These are phyloP conservation scores for Drosophila antonietae DNA, from an alignment of 2,888 invertebrate species.

Conservation along the genomic window DNA sequence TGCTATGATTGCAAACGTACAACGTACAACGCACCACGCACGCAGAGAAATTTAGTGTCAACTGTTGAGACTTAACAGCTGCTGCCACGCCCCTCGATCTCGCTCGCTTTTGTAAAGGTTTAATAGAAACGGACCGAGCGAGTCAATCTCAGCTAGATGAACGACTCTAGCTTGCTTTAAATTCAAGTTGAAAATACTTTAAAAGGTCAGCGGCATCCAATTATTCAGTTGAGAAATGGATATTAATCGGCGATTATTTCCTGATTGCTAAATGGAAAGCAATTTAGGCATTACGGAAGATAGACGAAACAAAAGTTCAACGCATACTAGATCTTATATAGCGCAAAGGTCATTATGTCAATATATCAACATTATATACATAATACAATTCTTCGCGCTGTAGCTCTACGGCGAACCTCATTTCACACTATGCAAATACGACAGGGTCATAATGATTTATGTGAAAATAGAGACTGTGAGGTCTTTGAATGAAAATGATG, in stretches of 20 bases:
- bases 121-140: not conserved
- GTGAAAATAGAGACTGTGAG: not conserved
- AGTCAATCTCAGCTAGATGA: not conserved
- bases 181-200: slow-evolving; percentile 59
- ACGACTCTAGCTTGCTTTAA: not conserved
- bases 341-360: slow-evolving; percentile 77
- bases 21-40: slow-evolving; percentile 4
- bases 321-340: slow-evolving; percentile 41
- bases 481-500: slow-evolving; percentile 10
- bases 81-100: slow-evolving; percentile 6
- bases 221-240: slow-evolving; percentile 23
- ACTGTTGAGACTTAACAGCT: slow-evolving; percentile 27
- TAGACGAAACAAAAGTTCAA: slow-evolving; percentile 31
- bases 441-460: slow-evolving; percentile 52
- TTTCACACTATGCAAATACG: slow-evolving; percentile 37
- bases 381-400: slow-evolving; percentile 17
- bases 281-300: slow-evolving; percentile 57
- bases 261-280: slow-evolving; percentile 43
- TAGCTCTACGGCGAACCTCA: slow-evolving; percentile 33
- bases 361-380: slow-evolving; percentile 59
- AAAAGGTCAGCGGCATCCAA: slow-evolving; percentile 48
- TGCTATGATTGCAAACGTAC: slow-evolving; percentile 10
- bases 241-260: slow-evolving; percentile 40
- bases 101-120: not conserved
- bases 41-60: slow-evolving; percentile 52